Conservation (phyloP, 2,113 vertebrate species). For the Rana temporaria region DNA sequence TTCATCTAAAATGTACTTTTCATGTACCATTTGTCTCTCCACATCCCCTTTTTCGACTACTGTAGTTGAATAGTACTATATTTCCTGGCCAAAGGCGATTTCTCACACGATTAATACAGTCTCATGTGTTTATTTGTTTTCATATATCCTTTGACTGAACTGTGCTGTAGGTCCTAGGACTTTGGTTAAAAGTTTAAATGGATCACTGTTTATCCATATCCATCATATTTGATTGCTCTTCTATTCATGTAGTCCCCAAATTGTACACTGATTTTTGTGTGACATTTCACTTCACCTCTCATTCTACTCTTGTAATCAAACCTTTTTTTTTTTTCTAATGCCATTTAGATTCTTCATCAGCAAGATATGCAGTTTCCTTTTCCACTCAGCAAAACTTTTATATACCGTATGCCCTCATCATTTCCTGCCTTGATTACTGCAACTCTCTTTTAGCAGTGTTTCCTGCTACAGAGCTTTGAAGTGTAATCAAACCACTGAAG, state of each 20-base stretch:
- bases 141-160: constrained; percentile 13
- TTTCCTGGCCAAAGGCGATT: background rate
- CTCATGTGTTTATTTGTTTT: constrained; percentile 36
- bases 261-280: constrained; percentile 28
- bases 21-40: background rate
- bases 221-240: constrained; percentile 13
- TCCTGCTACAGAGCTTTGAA: constrained; percentile 54
- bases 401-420: constrained; percentile 37
- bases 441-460: constrained; percentile 39
- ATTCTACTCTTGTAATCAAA: constrained; percentile 26
- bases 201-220: constrained; percentile 4
- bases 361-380: constrained; percentile 29
- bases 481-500: constrained; percentile 49
- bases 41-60: background rate
- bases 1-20: background rate
- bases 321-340: constrained; percentile 27
- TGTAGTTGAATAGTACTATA: background rate
- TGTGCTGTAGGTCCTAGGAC: constrained; percentile 15
- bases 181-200: background rate
- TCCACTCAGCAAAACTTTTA: constrained; percentile 20
- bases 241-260: background rate
- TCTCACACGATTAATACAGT: constrained; percentile 22
- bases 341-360: constrained; percentile 37
- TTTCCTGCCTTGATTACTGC: constrained; percentile 55
- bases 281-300: constrained; percentile 47